Evolutionary conservation across 2,113 vertebrate species (phyloP).

Genomic region (Callipepla squamata): DNA sequence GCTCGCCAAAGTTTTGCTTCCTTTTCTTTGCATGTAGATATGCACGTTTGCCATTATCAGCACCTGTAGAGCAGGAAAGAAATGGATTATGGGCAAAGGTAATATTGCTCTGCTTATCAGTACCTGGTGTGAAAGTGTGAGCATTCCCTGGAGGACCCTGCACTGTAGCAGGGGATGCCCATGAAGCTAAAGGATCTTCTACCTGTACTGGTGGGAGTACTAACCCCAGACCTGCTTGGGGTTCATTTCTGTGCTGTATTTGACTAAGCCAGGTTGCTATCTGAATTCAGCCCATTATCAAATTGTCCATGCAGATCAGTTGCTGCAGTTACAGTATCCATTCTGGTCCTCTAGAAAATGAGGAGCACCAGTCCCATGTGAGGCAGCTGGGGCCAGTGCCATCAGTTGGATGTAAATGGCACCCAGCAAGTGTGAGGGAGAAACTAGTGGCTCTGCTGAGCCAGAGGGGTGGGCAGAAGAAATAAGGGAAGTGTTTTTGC

Average conservation of each 20-base stretch:
- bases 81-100: neutral
- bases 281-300: neutral
- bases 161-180: neutral
- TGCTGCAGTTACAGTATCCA: neutral
- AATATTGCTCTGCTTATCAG: neutral
- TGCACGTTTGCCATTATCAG: neutral
- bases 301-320: neutral
- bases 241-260: neutral
- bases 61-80: neutral
- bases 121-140: fast-evolving
- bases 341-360: neutral
- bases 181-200: fast-evolving
- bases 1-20: neutral
- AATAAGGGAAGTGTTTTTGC: neutral
- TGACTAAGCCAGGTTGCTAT: neutral
- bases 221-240: neutral
- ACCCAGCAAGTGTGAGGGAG: neutral
- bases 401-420: neutral
- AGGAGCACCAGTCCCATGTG: neutral
- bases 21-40: neutral
- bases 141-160: neutral
- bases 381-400: fast-evolving
- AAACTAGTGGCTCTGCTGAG: neutral
- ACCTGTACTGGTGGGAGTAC: fast-evolving
- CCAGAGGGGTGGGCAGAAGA: fast-evolving